Base-by-base conservation (phyloP, 2,797 vertebrate species). In the Enoplosus armatus region DNA sequence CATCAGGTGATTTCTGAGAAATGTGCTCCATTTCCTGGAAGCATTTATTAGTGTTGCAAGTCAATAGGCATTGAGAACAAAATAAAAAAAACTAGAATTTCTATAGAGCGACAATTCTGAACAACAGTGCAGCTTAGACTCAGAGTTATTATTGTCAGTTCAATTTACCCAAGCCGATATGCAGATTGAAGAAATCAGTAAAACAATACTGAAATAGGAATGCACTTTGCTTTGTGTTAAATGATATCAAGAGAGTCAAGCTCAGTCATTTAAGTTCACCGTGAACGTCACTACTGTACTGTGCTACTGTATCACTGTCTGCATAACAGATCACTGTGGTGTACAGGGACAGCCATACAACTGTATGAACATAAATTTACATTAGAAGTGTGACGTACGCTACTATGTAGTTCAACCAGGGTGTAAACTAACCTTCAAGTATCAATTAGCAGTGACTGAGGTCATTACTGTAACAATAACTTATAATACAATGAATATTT, bases 361-460 rank as follows among this genome's bases (percentile, higher is more conserved):
- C 6, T 43, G 0, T 15, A 77, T 27, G 1, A 74, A 73, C 27
- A 64, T 55, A 15, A 20, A 45, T 41, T 60, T 33, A 70, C 27
- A 58, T 54, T 6, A 59, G 45, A 22, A 68, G 20, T 45, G 45
- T 62, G 50, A 51, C 10, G 2, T 43, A 47, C 3, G 3, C 31
- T 27, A 63, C 1, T 29, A 26, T 10, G 37, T 29, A 67, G 61
- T 8, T 51, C 2, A 73, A 74, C 76, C 22, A n/a, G n/a, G n/a
- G n/a, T 87, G 82, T 92, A 93, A 94, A 93, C 89, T 85, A 92
- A 75, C 2, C 1, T 94, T 95, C 94, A 95, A 95, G 93, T 95
- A 93, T 87, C 62, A 85, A 48, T 61, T 83, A 77, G 26, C 61
- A 75, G 53, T 65, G 56, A 75, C 72, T 87, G 86, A 93, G 70